A percentile compares a stretch with the other conserved stretches of the same genome.
Evolutionary conservation across 30 jellyfish, hydroid and myxozoan genomes (phyloP).

Genomic region (Aurelia sp.): DNA sequence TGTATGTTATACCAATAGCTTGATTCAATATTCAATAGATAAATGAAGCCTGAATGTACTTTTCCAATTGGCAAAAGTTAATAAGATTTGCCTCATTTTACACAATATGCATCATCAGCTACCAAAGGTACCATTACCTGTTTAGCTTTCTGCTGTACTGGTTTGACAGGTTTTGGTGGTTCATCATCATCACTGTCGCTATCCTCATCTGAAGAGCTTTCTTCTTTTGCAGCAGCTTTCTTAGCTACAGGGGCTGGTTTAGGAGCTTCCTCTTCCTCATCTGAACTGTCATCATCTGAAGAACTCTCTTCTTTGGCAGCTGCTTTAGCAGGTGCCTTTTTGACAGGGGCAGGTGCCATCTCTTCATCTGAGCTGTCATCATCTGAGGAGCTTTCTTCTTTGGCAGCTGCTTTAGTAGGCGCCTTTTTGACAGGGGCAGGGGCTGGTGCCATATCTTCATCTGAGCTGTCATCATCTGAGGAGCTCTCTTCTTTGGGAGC

Average conservation of each 20-base stretch:
- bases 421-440: neutral
- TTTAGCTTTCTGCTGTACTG: conserved; percentile 23
- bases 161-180: conserved; percentile 42
- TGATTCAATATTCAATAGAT: too few species aligned
- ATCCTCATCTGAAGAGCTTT: conserved; percentile 47
- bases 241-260: too few species aligned
- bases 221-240: conserved; percentile 40
- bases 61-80: too few species aligned
- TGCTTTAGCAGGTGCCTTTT: conserved; percentile 15
- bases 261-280: conserved; percentile 57
- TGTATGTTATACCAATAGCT: too few species aligned
- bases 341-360: neutral
- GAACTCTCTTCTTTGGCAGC: conserved; percentile 41
- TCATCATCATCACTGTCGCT: conserved; percentile 69
- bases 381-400: conserved; percentile 38
- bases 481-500: conserved; percentile 38
- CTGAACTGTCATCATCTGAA: conserved; percentile 57
- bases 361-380: conserved; percentile 51
- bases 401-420: conserved; percentile 38
- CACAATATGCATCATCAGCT: too few species aligned
- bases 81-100: too few species aligned
- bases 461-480: conserved; percentile 35
- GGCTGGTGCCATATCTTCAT: conserved; percentile 28
- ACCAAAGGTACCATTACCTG: neutral
- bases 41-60: too few species aligned